Evolutionary conservation across 2,888 invertebrate genomes (phyloP).

Genomic region (Caenorhabditis macrosperma): DNA sequence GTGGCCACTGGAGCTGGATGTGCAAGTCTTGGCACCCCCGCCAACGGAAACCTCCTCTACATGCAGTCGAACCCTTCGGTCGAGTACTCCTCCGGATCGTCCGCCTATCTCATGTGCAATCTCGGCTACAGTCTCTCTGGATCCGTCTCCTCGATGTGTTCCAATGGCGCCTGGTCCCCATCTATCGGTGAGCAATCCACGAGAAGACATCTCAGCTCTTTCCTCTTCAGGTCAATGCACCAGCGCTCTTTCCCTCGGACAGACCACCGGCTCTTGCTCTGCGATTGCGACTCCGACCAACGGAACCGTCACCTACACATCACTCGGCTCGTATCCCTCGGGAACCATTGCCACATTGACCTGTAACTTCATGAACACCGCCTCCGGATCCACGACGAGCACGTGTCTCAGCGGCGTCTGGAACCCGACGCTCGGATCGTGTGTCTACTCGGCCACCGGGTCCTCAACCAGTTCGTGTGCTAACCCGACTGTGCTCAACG

Average conservation of each 20-base stretch:
- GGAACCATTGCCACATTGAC: conserved; percentile 66
- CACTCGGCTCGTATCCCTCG: conserved; percentile 40
- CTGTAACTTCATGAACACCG: conserved; percentile 61
- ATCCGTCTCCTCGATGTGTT: conserved; percentile 58
- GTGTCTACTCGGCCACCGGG: neutral
- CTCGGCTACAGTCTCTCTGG: conserved; percentile 62
- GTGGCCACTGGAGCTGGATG: conserved; percentile 24
- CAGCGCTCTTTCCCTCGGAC: conserved; percentile 17
- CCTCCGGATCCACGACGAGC: conserved; percentile 34
- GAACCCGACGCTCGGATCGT: conserved; percentile 44
- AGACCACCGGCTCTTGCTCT: conserved; percentile 22
- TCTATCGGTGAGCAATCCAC: conserved; percentile 51
- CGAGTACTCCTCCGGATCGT: conserved; percentile 63
- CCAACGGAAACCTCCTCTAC: conserved; percentile 51
- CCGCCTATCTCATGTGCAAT: conserved; percentile 69
- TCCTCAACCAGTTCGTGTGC: neutral
- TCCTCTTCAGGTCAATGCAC: conserved; percentile 24
- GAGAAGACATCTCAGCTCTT: neutral
- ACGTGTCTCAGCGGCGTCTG: conserved; percentile 58
- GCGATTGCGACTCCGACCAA: conserved; percentile 21
- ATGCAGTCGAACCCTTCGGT: conserved; percentile 42
- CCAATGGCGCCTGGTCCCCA: conserved; percentile 68
- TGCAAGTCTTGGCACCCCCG: conserved; percentile 7
- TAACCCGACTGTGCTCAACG: conserved; percentile 21
- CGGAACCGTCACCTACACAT: conserved; percentile 44